A percentile compares a stretch with the other conserved stretches of the same genome.
phyloP scores from a whole-genome alignment of 1,140 invertebrate species.

The Caenorhabditis remanei region DNA sequence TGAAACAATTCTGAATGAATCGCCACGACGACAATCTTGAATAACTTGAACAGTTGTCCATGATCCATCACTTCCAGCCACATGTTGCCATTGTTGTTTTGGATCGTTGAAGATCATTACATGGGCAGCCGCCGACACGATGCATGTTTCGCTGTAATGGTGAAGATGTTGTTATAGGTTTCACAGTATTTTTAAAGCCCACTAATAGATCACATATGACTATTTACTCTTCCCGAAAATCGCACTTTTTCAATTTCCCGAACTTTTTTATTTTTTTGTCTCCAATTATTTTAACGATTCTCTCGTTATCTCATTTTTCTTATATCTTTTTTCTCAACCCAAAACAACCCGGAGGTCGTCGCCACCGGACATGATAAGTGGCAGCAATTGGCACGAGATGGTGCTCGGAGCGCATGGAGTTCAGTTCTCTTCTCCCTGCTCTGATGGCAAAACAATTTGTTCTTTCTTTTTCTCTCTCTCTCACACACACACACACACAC shows the following conservation, averaged over 20 bases:
- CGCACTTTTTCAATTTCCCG: too few relatives aligned
- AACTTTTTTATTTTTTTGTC: background rate
- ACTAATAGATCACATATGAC: too few relatives aligned
- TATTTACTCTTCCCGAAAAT: too few relatives aligned
- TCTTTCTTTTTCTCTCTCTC: background rate
- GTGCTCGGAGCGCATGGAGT: background rate
- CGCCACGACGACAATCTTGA: background rate
- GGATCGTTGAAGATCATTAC: background rate
- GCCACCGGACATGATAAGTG: constrained; percentile 19
- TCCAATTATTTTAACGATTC: background rate
- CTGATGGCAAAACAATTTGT: constrained; percentile 5
- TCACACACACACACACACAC: too few relatives aligned
- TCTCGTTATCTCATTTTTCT: background rate
- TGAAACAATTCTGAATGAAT: background rate
- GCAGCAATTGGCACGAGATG: constrained; percentile 5
- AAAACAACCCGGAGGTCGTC: background rate
- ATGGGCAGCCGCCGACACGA: background rate
- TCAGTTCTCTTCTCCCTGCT: background rate
- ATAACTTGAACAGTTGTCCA: background rate
- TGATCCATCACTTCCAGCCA: background rate
- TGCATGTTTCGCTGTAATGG: background rate
- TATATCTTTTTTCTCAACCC: background rate
- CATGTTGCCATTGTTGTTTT: background rate
- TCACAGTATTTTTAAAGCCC: too few relatives aligned
- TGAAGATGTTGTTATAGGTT: background rate